Conservation (phyloP, 2,113 vertebrate species). For the Ornithorhynchus anatinus region DNA sequence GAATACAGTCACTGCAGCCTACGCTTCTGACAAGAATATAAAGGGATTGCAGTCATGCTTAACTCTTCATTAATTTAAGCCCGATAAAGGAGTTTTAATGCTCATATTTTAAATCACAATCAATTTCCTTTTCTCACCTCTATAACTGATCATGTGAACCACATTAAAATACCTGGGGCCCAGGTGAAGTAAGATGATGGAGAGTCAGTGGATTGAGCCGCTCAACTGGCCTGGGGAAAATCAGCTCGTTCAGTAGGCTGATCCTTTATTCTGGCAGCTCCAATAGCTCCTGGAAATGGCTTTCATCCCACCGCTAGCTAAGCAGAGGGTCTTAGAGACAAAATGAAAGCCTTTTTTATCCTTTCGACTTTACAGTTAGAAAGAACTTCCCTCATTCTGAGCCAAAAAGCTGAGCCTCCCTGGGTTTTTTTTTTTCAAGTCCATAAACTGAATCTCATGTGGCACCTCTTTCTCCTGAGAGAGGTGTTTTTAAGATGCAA, state of each 20-base stretch:
- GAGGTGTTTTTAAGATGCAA: too few species aligned
- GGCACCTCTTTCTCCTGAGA: too few species aligned
- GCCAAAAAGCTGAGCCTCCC: too few species aligned
- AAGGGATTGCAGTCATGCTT: neutral
- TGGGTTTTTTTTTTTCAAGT: too few species aligned
- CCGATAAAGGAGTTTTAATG: neutral
- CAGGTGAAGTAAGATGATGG: neutral
- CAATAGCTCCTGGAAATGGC: neutral
- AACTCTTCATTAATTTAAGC: neutral
- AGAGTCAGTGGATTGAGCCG: neutral
- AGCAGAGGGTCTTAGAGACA: neutral
- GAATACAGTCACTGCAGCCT: neutral
- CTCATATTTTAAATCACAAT: neutral
- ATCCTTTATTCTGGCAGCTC: neutral
- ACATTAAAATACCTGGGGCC: neutral
- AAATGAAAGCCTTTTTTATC: neutral
- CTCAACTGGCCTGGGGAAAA: too few species aligned
- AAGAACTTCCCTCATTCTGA: too few species aligned
- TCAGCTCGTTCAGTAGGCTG: neutral
- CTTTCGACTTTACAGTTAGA: too few species aligned
- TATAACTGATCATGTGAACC: neutral
- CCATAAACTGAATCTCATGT: too few species aligned
- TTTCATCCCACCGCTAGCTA: neutral
- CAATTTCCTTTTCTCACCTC: neutral
- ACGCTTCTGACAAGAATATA: neutral